phyloP scores from a whole-genome alignment of 2,888 invertebrate species.

The Exephanes ischioxanthus region DNA sequence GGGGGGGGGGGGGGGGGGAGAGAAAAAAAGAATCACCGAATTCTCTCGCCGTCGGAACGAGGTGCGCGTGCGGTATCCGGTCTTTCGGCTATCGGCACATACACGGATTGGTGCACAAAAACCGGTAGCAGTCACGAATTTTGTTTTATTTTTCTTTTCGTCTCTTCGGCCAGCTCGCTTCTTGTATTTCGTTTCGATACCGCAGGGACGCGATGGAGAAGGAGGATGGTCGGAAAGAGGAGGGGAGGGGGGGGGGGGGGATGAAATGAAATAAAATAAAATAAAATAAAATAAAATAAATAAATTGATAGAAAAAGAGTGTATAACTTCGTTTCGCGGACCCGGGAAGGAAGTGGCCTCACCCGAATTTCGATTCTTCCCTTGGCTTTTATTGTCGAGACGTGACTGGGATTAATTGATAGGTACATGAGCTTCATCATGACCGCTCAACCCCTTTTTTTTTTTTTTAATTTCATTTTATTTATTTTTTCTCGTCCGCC shows the following conservation, averaged over 20 bases:
- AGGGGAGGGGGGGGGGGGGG: too few species aligned
- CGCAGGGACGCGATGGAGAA: neutral
- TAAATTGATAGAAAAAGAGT: slow-evolving; percentile 43
- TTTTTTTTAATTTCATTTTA: slow-evolving; percentile 23
- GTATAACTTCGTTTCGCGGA: slow-evolving; percentile 29
- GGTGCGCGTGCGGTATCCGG: slow-evolving; percentile 15
- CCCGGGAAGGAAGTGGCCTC: slow-evolving; percentile 29
- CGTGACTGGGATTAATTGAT: slow-evolving; percentile 54
- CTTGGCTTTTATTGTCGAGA: slow-evolving; percentile 38
- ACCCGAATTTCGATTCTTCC: slow-evolving; percentile 43
- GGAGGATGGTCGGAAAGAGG: too few species aligned
- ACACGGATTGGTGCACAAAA: slow-evolving; percentile 11
- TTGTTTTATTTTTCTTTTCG: slow-evolving; percentile 17
- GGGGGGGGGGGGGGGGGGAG: neutral
- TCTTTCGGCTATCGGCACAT: slow-evolving; percentile 20
- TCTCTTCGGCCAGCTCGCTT: neutral
- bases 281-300: too few species aligned
- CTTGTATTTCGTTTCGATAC: slow-evolving; percentile 22
- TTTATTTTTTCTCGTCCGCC: slow-evolving; percentile 20
- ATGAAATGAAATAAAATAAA: slow-evolving; percentile 17
- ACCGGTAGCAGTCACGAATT: slow-evolving; percentile 23
- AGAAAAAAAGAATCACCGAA: slow-evolving; percentile 9
- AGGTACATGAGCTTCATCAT: slow-evolving; percentile 26
- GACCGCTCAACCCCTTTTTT: neutral
- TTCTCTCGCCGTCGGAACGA: slow-evolving; percentile 8